Evolutionary conservation across 2,888 invertebrate genomes (phyloP).

Genomic region (Liopterus haemorrhoidalis): DNA sequence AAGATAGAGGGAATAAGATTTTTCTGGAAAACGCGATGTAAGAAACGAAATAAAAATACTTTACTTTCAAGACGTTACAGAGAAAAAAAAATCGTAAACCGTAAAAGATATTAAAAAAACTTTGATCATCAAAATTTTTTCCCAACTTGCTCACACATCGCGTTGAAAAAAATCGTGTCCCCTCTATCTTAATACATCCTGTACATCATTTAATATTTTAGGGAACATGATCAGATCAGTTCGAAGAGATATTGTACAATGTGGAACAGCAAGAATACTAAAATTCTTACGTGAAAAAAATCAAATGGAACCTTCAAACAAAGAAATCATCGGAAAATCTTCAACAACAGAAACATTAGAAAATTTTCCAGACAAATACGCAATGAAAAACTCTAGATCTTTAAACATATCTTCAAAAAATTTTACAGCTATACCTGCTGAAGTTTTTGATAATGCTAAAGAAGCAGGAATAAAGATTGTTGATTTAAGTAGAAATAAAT

Average conservation of each 20-base stretch:
- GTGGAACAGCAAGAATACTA: conserved; percentile 77
- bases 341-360: conserved; percentile 4
- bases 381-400: conserved; percentile 52
- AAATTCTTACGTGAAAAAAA: conserved; percentile 65
- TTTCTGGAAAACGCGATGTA: no score
- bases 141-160: no score
- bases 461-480: conserved; percentile 66
- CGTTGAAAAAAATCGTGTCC: no score
- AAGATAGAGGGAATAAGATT: no score
- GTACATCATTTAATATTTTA: no score
- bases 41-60: no score
- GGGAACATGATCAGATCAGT: conserved; percentile 79
- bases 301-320: conserved; percentile 32
- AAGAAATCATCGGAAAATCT: conserved; percentile 1
- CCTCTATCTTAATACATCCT: no score
- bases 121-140: no score
- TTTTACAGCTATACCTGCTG: conserved; percentile 59
- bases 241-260: conserved; percentile 73
- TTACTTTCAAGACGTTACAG: no score
- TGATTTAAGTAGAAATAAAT: conserved; percentile 76
- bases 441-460: conserved; percentile 64
- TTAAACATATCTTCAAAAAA: conserved; percentile 60
- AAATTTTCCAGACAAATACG: conserved; percentile 45
- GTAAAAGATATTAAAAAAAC: no score
- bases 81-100: no score